phyloP scores from a whole-genome alignment of 2,113 vertebrate species.

The Capreolus pygargus region DNA sequence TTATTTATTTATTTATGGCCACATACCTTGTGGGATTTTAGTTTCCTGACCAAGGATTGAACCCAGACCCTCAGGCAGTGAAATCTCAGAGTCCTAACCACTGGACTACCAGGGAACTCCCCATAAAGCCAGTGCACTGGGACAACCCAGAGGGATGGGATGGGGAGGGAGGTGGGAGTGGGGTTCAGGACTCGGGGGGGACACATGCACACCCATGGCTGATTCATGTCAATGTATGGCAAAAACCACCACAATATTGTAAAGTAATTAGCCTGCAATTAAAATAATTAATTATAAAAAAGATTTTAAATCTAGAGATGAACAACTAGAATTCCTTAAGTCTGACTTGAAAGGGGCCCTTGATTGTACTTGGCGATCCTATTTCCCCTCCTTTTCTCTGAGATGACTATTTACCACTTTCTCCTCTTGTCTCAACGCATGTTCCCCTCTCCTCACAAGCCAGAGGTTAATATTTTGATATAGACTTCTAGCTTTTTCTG shows the following conservation, averaged over 20 bases:
- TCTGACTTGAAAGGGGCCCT: background rate
- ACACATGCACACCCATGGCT: background rate
- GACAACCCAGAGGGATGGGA: background rate
- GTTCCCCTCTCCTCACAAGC: background rate
- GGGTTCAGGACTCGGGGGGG: accelerated
- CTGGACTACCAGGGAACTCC: background rate
- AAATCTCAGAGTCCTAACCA: background rate
- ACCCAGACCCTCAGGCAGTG: background rate
- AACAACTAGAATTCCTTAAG: background rate
- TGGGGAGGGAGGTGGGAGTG: background rate
- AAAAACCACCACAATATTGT: background rate
- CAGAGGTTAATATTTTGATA: background rate
- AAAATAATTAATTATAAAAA: background rate
- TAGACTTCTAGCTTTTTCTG: background rate
- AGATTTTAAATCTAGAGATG: background rate
- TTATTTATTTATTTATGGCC: background rate
- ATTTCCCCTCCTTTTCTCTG: background rate
- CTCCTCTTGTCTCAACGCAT: background rate
- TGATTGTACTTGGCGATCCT: background rate
- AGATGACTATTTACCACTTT: background rate
- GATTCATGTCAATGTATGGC: background rate
- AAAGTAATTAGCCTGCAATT: background rate
- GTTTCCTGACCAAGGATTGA: background rate
- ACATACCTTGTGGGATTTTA: background rate
- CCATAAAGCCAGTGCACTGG: background rate